These are phyloP conservation scores for Meloe dianella DNA, from an alignment of 2,888 invertebrate species.

Conservation along the genomic window DNA sequence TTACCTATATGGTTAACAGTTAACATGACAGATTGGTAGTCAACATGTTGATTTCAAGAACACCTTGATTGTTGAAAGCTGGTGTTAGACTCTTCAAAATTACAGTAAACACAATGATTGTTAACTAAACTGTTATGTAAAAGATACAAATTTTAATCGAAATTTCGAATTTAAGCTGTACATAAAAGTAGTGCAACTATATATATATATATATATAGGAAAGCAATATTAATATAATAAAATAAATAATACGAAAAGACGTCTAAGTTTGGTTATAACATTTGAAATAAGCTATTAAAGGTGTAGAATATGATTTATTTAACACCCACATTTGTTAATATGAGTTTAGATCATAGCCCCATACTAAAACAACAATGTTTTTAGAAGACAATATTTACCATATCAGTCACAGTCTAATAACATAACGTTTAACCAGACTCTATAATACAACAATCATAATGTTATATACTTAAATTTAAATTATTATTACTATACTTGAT, in stretches of 20 bases:
- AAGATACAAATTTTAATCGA: neutral
- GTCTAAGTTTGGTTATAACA: conserved; percentile 18
- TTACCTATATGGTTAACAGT: conserved; percentile 33
- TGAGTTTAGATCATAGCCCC: conserved; percentile 43
- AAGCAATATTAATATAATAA: conserved; percentile 1
- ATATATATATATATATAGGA: neutral
- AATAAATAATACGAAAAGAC: neutral
- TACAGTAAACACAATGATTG: neutral
- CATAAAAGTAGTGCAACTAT: neutral
- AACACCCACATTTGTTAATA: conserved; percentile 53
- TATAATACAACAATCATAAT: conserved; percentile 53
- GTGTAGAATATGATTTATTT: conserved; percentile 54
- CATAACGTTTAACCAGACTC: conserved; percentile 39
- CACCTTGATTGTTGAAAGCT: conserved; percentile 8
- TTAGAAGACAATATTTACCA: conserved; percentile 25
- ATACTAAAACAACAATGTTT: conserved; percentile 29
- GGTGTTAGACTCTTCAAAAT: neutral
- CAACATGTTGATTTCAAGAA: conserved; percentile 17
- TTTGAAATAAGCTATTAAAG: conserved; percentile 51
- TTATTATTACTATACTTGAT: conserved; percentile 51
- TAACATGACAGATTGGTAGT: conserved; percentile 37
- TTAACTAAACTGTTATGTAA: neutral
- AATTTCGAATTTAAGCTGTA: neutral
- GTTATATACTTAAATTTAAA: conserved; percentile 55
- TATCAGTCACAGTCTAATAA: conserved; percentile 40